phyloP scores from a whole-genome alignment of 2,113 vertebrate genomes.

The Anhinga rufa region DNA sequence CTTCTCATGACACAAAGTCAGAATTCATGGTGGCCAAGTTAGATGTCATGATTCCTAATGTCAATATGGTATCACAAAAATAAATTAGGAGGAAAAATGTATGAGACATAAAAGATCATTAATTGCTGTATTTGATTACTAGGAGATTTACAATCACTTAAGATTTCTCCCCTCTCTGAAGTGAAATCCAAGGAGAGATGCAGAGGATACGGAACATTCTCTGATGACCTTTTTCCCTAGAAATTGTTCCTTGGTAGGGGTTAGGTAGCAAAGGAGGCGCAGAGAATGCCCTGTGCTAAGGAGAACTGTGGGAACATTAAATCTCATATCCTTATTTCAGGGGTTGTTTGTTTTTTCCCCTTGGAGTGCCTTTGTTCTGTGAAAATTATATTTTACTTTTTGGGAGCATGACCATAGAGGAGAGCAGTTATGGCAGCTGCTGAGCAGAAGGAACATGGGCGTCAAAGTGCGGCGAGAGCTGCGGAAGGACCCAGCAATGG shows the following conservation, averaged over 20 bases:
- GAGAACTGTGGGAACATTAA: not conserved
- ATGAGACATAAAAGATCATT: not conserved
- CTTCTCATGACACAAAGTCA: not conserved
- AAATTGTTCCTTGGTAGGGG: not conserved
- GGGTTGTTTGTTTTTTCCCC: not conserved
- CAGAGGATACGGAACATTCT: conserved; percentile 7
- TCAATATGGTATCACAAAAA: conserved; percentile 13
- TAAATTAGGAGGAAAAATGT: not conserved
- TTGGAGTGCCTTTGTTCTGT: not conserved
- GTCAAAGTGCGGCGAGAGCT: rapidly evolving
- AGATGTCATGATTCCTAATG: not conserved
- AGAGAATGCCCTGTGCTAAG: not conserved
- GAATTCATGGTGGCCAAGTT: not conserved
- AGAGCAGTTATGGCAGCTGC: rapidly evolving
- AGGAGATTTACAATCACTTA: conserved; percentile 11
- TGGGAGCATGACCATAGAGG: rapidly evolving
- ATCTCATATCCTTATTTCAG: not conserved
- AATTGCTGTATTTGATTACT: conserved; percentile 52
- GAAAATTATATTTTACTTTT: not conserved
- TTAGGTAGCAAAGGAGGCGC: not conserved
- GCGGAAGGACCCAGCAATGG: not conserved
- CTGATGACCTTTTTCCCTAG: not conserved
- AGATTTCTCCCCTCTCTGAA: conserved; percentile 7
- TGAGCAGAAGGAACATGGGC: not conserved
- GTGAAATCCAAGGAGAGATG: conserved; percentile 47